Base-by-base conservation (phyloP, 2,888 invertebrate genomes). In the Sarcophaga caerulescens region DNA sequence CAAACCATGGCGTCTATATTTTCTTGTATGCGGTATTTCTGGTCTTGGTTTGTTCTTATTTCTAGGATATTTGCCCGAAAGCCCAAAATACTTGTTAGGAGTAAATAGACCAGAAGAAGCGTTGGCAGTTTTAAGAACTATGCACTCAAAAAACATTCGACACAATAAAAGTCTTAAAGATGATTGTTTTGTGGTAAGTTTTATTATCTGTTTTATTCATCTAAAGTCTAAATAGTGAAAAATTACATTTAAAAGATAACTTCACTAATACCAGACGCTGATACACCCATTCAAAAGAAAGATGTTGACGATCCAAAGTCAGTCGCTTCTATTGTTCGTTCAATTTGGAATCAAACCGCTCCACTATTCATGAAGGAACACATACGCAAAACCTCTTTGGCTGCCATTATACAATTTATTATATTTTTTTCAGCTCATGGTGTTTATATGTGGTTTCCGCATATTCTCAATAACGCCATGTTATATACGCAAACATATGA, bases 401-500 rank as follows among this genome's bases (percentile, higher is more conserved):
- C 90, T 4, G 92, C 92, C 76, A 35, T 88, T 2, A 89, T 93
- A 65, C 91, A 92, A 87, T 92, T 92, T 88, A 89, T 89, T 12
- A 90, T 91, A 73, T 92, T 90, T 87, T 89, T 90, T 71, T 90
- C 91, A 45, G 91, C 90, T 5, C 90, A 91, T 70, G 91, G 92
- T 1, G 89, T 93, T 21, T 91, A 92, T 47, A 90, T 93, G 89
- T 93, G 92, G 91, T 91, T 92, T 80, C 92, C 92, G 0, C 91
- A 91, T 63, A 91, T 93, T 19, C 88, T 92, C 0, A 92, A 92
- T 84, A 90, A 89, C 19, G 87, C 90, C 14, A 90, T 90, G 78
- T 88, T 90, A 62, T 92, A 89, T 81, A 89, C 88, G 1, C 87
- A 88, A 21, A 57, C 83, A 14, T 87, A 90, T 82, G 88, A 90